Evolutionary conservation across 2,113 vertebrate genomes (phyloP), one percentile per base, ranked within the genome.

Genomic region (Gorsachius goisagi): DNA sequence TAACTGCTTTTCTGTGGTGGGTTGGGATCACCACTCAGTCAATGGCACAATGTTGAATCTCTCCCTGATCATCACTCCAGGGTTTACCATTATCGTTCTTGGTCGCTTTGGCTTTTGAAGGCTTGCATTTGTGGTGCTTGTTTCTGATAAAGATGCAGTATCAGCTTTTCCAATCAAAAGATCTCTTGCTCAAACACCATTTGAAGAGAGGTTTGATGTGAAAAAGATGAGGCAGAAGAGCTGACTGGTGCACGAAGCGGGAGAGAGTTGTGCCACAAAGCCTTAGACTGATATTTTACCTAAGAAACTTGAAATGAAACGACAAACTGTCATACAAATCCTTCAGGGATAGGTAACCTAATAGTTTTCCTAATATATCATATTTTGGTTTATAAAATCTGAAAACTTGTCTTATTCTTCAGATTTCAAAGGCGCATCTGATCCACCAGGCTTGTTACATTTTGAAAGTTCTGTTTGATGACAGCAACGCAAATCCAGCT

Each of bases 91-190:
- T 94, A 72, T 92, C 11, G 78, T 97, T 95, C 96, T 97, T 89
- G 39, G 87, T 98, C 72, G 96, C 95, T 97, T 96, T 96, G 90
- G 94, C 96, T 96, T 95, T 92, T 55, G 62, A 94, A 95, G 95
- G 97, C 96, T 98, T 98, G 97, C 96, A 93, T 96, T 98, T 18
- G 9, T 96, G 96, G 92, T 96, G 60, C 97, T 97, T 91, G 95
- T 97, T 98, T 98, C 96, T 94, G 94, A 92, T 96, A 91, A 97
- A 96, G 96, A 98, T 98, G 98, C 98, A 98, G 97, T 97, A 97
- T 98, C 95, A 76, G 88, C 96, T 97, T 95, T 97, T 97, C 91
- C 83, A 97, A 72, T 98, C 98, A 97, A 97, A 98, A 98, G 94
- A 96, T 98, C 97, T 89, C 80, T 93, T 82, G 56, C 64, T 94